Conservation (phyloP, 2,113 vertebrate genomes). For the Rhinichthys klamathensis region DNA sequence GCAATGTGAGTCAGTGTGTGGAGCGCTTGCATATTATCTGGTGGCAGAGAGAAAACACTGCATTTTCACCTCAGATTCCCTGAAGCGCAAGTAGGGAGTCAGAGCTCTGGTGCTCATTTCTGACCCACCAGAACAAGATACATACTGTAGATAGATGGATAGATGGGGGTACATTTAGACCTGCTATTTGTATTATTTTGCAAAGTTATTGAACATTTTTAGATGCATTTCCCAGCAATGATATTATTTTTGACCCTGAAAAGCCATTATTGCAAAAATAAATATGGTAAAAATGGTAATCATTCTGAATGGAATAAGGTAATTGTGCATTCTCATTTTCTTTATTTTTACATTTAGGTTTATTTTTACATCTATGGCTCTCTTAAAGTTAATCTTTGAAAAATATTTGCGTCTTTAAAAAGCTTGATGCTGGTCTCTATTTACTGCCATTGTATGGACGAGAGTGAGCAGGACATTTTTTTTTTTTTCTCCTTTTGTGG, state of each 20-base stretch:
- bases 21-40: slow-evolving; percentile 29
- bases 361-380: no score
- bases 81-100: slow-evolving; percentile 9
- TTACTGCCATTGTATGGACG: no score
- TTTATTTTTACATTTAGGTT: no score
- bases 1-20: slow-evolving; percentile 45
- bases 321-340: no score
- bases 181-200: not conserved
- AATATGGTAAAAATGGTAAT: no score
- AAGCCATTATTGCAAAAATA: not conserved
- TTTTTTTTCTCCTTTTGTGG: no score
- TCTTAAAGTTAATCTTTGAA: no score
- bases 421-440: no score
- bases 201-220: not conserved
- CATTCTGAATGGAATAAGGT: no score
- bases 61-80: slow-evolving; percentile 44
- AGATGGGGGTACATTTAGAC: not conserved
- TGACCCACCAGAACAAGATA: not conserved
- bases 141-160: not conserved
- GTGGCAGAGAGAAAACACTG: slow-evolving; percentile 35
- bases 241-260: not conserved
- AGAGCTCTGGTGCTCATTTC: not conserved
- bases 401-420: not conserved
- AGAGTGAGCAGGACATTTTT: no score
- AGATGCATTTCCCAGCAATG: no score